Conservation (phyloP, 2,888 invertebrate species). For the Epistrophe eligans region DNA sequence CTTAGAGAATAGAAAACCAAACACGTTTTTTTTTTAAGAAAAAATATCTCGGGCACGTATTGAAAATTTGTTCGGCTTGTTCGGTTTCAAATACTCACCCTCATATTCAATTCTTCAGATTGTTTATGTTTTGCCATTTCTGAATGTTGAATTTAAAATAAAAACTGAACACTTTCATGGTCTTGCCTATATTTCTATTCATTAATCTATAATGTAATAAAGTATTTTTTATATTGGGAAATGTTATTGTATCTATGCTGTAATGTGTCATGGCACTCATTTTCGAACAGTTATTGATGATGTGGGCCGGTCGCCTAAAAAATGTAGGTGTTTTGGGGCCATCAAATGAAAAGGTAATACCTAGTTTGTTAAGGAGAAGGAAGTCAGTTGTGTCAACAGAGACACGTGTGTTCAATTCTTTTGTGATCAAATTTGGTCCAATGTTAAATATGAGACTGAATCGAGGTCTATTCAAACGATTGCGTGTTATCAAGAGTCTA, state of each 20-base stretch:
- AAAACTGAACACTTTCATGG: slow-evolving; percentile 12
- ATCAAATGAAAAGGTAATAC: slow-evolving; percentile 39
- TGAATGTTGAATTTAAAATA: slow-evolving; percentile 22
- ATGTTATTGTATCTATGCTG: slow-evolving; percentile 21
- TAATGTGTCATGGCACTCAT: slow-evolving; percentile 46
- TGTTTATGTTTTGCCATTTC: slow-evolving; percentile 30
- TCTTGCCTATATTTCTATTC: slow-evolving; percentile 1
- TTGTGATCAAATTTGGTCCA: slow-evolving; percentile 68
- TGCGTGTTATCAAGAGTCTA: slow-evolving; percentile 41
- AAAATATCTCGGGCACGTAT: slow-evolving; percentile 60
- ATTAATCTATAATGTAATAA: slow-evolving; percentile 28
- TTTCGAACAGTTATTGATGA: slow-evolving; percentile 70
- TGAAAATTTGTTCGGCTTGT: slow-evolving; percentile 48
- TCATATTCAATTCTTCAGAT: slow-evolving; percentile 10
- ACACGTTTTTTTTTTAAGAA: slow-evolving; percentile 54
- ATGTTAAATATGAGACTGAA: slow-evolving; percentile 56
- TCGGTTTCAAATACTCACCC: slow-evolving; percentile 20
- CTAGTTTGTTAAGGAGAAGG: slow-evolving; percentile 59
- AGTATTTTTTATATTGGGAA: slow-evolving; percentile 27
- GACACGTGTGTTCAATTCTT: slow-evolving; percentile 62
- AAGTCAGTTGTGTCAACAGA: slow-evolving; percentile 69
- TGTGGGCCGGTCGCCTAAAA: slow-evolving; percentile 38
- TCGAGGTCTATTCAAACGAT: slow-evolving; percentile 48
- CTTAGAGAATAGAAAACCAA: slow-evolving; percentile 68
- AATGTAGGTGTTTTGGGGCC: slow-evolving; percentile 46